A percentile compares a stretch with the other conserved stretches of the same genome.
phyloP scores from a whole-genome alignment of 2,888 invertebrate genomes.

The Oscheius sp. region DNA sequence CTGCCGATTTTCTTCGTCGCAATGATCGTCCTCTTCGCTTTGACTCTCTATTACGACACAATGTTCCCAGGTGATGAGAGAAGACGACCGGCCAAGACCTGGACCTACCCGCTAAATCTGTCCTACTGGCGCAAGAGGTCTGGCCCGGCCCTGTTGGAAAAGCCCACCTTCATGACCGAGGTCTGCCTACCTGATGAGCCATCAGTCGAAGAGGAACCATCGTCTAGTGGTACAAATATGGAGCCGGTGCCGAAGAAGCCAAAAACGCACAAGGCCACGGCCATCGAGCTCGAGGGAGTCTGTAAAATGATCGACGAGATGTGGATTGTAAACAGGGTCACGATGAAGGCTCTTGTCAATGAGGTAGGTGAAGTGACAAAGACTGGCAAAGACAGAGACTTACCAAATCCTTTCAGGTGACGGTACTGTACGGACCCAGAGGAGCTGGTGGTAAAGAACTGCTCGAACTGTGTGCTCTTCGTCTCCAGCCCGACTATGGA shows the following conservation, averaged over 20 bases:
- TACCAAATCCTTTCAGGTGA: not conserved
- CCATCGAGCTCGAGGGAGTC: not conserved
- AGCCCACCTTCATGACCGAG: not conserved
- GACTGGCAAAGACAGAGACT: not conserved
- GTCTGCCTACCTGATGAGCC: not conserved
- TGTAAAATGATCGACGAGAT: not conserved
- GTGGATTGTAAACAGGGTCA: slow-evolving; percentile 26
- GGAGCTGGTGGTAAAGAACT: slow-evolving; percentile 16
- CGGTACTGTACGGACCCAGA: slow-evolving; percentile 26
- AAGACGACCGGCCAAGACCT: not conserved
- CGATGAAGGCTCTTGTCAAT: slow-evolving; percentile 16
- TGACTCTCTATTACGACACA: slow-evolving; percentile 13
- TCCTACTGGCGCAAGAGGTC: not conserved
- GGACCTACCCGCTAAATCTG: not conserved
- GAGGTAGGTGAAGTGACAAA: not conserved
- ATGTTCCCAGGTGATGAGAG: slow-evolving; percentile 10
- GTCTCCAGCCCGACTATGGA: slow-evolving; percentile 15
- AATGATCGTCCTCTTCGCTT: not conserved
- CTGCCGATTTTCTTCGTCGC: slow-evolving; percentile 2
- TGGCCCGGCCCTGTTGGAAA: not conserved
- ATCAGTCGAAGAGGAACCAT: slow-evolving; percentile 1
- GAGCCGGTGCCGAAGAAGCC: not conserved
- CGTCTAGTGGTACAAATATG: not conserved
- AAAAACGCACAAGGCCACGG: not conserved
- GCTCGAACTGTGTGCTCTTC: not conserved